Conservation (phyloP, 2,888 invertebrate species). For the Phania funesta region DNA sequence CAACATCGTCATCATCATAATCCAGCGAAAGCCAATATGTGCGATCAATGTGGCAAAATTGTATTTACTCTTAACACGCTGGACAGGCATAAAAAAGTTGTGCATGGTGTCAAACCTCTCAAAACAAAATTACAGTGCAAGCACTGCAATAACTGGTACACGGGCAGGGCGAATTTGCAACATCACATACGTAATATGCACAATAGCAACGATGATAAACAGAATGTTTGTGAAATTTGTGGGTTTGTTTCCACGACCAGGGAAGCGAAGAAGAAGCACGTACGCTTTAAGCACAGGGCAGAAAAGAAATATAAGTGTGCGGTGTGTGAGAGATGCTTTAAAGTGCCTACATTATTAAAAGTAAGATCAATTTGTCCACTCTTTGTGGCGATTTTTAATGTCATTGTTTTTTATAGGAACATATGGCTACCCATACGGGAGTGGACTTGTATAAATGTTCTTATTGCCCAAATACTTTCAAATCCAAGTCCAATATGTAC, state of each 20-base stretch:
- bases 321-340: slow-evolving; percentile 60
- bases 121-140: slow-evolving; percentile 40
- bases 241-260: slow-evolving; percentile 59
- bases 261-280: slow-evolving; percentile 49
- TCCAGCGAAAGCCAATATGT: slow-evolving; percentile 41
- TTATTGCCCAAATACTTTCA: slow-evolving; percentile 76
- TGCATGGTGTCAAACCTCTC: slow-evolving; percentile 42
- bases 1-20: slow-evolving; percentile 54
- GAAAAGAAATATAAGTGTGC: slow-evolving; percentile 63
- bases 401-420: slow-evolving; percentile 72
- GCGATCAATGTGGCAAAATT: slow-evolving; percentile 58
- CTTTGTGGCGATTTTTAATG: background rate
- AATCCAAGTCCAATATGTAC: slow-evolving; percentile 77
- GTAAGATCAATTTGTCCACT: slow-evolving; percentile 52
- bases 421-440: slow-evolving; percentile 77
- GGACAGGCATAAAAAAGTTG: slow-evolving; percentile 26
- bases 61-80: slow-evolving; percentile 27
- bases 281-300: slow-evolving; percentile 60
- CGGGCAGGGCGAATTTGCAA: slow-evolving; percentile 15
- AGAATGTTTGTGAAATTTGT: slow-evolving; percentile 59
- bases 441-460: slow-evolving; percentile 76
- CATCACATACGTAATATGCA: slow-evolving; percentile 57
- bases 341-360: slow-evolving; percentile 56
- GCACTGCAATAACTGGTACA: slow-evolving; percentile 49
- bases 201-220: slow-evolving; percentile 26